These are phyloP conservation scores for Ptychobarbus kaznakovi DNA, from an alignment of 2,797 vertebrate species.

Conservation along the genomic window DNA sequence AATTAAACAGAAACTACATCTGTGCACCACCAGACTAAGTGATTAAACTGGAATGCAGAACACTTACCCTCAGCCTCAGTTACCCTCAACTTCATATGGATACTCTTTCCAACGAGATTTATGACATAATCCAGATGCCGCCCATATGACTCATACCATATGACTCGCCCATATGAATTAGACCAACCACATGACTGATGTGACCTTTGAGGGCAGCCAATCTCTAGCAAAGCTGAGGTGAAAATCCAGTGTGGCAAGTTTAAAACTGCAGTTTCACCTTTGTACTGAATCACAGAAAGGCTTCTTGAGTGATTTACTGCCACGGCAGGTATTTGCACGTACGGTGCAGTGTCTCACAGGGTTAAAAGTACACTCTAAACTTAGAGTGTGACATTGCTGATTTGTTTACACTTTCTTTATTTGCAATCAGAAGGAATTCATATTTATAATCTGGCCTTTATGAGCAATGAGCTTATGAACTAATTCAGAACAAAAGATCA, in stretches of 20 bases:
- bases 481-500: background rate
- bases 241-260: conserved; percentile 11
- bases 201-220: background rate
- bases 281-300: conserved; percentile 1
- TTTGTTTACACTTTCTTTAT: background rate
- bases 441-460: background rate
- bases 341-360: background rate
- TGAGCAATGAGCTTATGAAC: background rate
- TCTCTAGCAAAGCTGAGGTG: background rate
- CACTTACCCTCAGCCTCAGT: conserved; percentile 3
- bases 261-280: background rate
- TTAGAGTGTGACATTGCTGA: conserved; percentile 22
- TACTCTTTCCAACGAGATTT: conserved; percentile 29
- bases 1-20: background rate
- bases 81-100: conserved; percentile 12
- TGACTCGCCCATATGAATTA: background rate
- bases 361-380: conserved; percentile 17
- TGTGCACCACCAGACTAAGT: background rate
- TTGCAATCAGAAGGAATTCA: background rate
- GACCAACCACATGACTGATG: background rate
- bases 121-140: conserved; percentile 27
- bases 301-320: background rate
- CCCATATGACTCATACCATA: conserved; percentile 36
- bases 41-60: conserved; percentile 30
- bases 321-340: background rate